A percentile compares a stretch with the other conserved stretches of the same genome.
These are phyloP conservation scores for Sebastes vulpes DNA, from an alignment of 2,797 vertebrate species.

Conservation along the genomic window DNA sequence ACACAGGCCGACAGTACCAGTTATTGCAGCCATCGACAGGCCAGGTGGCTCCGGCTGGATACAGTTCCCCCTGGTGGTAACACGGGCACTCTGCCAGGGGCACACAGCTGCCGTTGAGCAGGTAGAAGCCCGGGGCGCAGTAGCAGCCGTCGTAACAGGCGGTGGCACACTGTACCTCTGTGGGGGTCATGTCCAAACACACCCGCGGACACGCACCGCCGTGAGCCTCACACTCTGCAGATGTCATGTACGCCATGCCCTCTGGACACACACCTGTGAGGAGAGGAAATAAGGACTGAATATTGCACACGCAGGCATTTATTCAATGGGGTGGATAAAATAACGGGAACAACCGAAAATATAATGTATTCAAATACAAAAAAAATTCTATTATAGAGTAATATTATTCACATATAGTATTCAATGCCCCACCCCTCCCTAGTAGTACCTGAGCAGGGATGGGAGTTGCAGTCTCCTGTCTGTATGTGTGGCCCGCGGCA, in stretches of 20 bases:
- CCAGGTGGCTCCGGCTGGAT: constrained; percentile 65
- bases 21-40: constrained; percentile 88
- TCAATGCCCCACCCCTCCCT: neutral
- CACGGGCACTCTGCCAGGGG: constrained; percentile 84
- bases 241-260: constrained; percentile 83
- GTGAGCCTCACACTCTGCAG: constrained; percentile 79
- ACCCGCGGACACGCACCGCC: constrained; percentile 87
- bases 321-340: neutral
- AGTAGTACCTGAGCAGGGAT: constrained; percentile 87
- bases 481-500: constrained; percentile 90
- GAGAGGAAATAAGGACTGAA: neutral
- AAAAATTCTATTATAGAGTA: neutral
- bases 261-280: constrained; percentile 86
- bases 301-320: neutral
- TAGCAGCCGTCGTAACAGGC: constrained; percentile 88
- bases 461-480: constrained; percentile 89
- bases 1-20: constrained; percentile 82
- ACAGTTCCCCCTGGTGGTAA: constrained; percentile 84
- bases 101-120: constrained; percentile 88
- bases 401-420: neutral
- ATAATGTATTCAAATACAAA: neutral
- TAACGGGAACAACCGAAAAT: neutral
- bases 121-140: constrained; percentile 87
- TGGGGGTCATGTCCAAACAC: constrained; percentile 86
- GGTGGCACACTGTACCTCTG: constrained; percentile 87